These are phyloP conservation scores for Himalopsyche japonica DNA, from an alignment of 2,888 invertebrate genomes.

Conservation along the genomic window DNA sequence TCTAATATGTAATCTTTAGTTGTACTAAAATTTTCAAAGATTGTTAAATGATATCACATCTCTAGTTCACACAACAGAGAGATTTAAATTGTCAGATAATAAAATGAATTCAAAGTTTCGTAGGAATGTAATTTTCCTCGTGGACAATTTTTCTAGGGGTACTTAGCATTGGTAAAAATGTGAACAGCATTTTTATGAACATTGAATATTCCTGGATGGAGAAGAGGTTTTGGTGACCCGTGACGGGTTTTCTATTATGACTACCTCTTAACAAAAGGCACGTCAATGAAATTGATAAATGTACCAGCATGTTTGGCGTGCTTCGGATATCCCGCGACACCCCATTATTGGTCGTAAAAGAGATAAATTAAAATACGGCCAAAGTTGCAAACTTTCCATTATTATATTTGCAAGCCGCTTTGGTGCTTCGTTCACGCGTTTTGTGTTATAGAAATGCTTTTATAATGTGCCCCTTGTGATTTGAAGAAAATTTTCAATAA, in stretches of 20 bases:
- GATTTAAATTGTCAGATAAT: too few species aligned
- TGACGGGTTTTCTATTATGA: neutral
- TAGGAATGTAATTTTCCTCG: too few species aligned
- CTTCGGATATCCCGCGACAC: neutral
- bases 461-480: neutral
- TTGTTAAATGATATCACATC: too few species aligned
- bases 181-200: neutral
- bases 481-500: neutral
- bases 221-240: neutral
- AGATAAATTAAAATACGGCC: slow-evolving; percentile 10
- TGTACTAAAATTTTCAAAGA: too few species aligned
- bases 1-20: too few species aligned
- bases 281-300: slow-evolving; percentile 30
- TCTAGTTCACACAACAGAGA: too few species aligned
- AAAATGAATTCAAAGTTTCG: too few species aligned
- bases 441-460: neutral
- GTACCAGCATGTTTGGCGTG: neutral
- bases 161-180: too few species aligned
- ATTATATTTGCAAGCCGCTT: neutral
- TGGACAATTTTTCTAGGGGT: too few species aligned
- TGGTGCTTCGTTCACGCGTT: neutral
- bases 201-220: neutral
- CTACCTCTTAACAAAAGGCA: slow-evolving; percentile 18
- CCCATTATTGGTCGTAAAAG: slow-evolving; percentile 4
- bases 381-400: neutral